Percentiles rank a stretch among this genome's conserved stretches.
Evolutionary conservation across 2,888 invertebrate species (phyloP).

Genomic region (Epirrhoe tristata): DNA sequence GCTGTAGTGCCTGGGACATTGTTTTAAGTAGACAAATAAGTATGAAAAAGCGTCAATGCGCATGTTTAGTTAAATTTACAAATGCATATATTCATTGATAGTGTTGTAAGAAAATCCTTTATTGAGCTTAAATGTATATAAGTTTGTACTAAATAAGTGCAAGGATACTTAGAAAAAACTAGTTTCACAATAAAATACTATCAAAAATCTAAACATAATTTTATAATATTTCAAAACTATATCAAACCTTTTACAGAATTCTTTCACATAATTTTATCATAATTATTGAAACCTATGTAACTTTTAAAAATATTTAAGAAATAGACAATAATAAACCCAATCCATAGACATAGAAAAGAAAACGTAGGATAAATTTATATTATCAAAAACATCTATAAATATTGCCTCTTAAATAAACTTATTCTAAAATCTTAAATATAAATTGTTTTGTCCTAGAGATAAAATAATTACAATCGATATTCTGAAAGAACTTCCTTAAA

Average conservation of each 20-base stretch:
- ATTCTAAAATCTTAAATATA: slow-evolving; percentile 12
- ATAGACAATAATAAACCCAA: slow-evolving; percentile 33
- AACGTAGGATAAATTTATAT: slow-evolving; percentile 58
- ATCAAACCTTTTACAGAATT: background rate
- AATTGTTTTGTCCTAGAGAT: slow-evolving; percentile 18
- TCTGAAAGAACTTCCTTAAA: background rate
- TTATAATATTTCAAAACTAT: slow-evolving; percentile 2
- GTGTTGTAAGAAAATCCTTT: background rate
- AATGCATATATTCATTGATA: too few relatives aligned
- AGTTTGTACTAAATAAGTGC: slow-evolving; percentile 33
- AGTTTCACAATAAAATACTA: slow-evolving; percentile 20
- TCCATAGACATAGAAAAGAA: slow-evolving; percentile 57
- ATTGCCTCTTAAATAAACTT: slow-evolving; percentile 40
- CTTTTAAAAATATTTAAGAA: slow-evolving; percentile 6
- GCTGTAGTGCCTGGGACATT: too few relatives aligned
- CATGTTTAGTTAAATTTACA: too few relatives aligned
- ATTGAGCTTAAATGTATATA: background rate
- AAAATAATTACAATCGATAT: slow-evolving; percentile 8
- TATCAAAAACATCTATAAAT: slow-evolving; percentile 43
- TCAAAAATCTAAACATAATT: slow-evolving; percentile 18
- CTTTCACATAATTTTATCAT: slow-evolving; percentile 13
- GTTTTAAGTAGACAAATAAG: too few relatives aligned
- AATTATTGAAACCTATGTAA: background rate
- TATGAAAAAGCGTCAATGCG: too few relatives aligned
- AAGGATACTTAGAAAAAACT: slow-evolving; percentile 7